Base-by-base conservation (phyloP, 2,113 vertebrate genomes). In the Platycercus adscitus region DNA sequence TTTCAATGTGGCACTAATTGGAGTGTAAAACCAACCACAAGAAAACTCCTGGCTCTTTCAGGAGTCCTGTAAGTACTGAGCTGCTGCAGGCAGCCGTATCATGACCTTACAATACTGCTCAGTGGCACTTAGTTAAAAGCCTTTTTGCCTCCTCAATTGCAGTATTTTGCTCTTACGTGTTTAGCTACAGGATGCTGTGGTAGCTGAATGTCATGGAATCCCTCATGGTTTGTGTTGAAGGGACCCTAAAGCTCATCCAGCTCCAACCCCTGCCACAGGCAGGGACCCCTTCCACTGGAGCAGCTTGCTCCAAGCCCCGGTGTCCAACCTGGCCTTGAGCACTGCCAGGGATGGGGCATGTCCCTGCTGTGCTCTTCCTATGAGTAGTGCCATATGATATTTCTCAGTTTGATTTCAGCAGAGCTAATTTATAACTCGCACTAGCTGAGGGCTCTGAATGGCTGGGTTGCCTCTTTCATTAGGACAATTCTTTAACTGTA, bases 1-100 rank as follows among this genome's bases (percentile, higher is more conserved):
- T 81, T 52, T 49, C 49, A 61, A 3, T 6, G 0, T 9, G 33
- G 28, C 24, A 5, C 44, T 39, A n/a, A 58, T 4, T 19, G 33
- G 16, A 21, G 39, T 8, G 28, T n/a, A 26, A 6, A 58, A 56
- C 21, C 8, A 39, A 46, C 25, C 2, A 0, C 6, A 12, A 1
- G 20, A 37, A 9, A 7, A 9, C 6, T 43, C 6, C 25, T 26
- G 4, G 20, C 69, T 44, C 9, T 39, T 37, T 13, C 33, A 24
- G 46, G 41, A 39, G 21, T 7, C 10, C 20, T 44, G 12, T 9
- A 8, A 75, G 53, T n/a, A 4, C 41, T 29, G 43, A 69, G 37
- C 55, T 39, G 70, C 70, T 33, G 43, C 70, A 56, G 70, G 25
- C 43, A 24, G 55, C 7, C 6, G 24, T 13, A 3, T 13, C 56